Conservation (phyloP, 2,888 invertebrate genomes). For the Lochmaea crataegi region DNA sequence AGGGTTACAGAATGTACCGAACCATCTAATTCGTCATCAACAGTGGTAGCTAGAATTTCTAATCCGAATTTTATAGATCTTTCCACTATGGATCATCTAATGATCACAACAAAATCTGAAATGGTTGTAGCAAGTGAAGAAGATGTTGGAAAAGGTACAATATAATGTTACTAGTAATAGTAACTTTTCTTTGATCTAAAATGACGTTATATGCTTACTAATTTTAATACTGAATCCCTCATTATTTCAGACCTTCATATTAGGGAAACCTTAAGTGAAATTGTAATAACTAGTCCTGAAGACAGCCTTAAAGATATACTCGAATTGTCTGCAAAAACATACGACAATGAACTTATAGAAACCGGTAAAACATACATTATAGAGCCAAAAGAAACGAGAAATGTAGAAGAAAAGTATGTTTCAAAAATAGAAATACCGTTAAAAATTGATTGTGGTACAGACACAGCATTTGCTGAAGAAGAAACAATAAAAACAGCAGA, state of each 20-base stretch:
- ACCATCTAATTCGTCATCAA: slow-evolving; percentile 38
- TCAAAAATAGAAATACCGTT: background rate
- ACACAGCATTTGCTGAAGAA: background rate
- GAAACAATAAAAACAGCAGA: background rate
- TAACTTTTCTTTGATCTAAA: background rate
- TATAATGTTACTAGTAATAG: background rate
- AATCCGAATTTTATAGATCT: slow-evolving; percentile 4
- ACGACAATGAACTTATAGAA: background rate
- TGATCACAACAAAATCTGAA: background rate
- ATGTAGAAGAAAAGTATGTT: background rate
- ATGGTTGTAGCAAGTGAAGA: background rate
- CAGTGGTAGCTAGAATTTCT: slow-evolving; percentile 23
- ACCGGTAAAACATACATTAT: background rate
- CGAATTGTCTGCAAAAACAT: background rate
- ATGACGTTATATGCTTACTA: too few species aligned
- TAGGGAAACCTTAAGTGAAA: slow-evolving; percentile 3
- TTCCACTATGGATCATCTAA: background rate
- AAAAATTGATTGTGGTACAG: slow-evolving; percentile 9
- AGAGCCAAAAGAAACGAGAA: background rate
- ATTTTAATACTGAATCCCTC: background rate
- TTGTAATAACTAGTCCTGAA: background rate
- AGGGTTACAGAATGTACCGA: slow-evolving; percentile 49
- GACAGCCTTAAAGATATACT: slow-evolving; percentile 13
- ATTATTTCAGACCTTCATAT: slow-evolving; percentile 4
- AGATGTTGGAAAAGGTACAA: slow-evolving; percentile 6